Evolutionary conservation across 2,888 invertebrate species (phyloP), one percentile per base, ranked within the genome.

Genomic region (Rugalucina vietnamica): DNA sequence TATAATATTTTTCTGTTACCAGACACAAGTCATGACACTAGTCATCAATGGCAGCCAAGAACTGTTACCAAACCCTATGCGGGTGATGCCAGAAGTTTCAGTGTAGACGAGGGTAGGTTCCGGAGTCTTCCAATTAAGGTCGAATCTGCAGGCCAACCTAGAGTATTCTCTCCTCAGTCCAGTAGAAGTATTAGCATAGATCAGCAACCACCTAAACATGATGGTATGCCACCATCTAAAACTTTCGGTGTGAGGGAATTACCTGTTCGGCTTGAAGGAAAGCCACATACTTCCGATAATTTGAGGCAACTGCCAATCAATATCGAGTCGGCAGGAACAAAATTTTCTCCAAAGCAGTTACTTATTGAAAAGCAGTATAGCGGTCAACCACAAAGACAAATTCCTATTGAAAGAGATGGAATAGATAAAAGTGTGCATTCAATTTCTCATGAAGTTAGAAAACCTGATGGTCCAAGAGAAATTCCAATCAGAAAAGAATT

Each of bases 161-260:
- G 24, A 14, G 49, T 24, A 12, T 76, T 72, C 69, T 76, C 85
- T 32, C 85, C 85, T 65, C 83, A 84, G n/a, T 77, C 85, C 34
- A n/a, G n/a, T n/a, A 72, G 75, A 54, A 79, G 79, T 57, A 43
- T 39, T 27, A 81, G 86, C 50, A 60, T 73, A 74, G 81, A 85
- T 77, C 70, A 83, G n/a, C 81, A 81, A 24, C 76, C 83, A 69
- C 76, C 73, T 27, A 57, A 65, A 24, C 75, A 81, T 18, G 74
- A 81, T 77, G 76, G 78, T 37, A 75, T 76, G 49, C 81, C 81
- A 54, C 85, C 82, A 73, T 79, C 87, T 49, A 83, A 75, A 79
- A 77, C 81, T 87, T 87, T 87, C 85, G 87, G 78, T 76, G 75
- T 73, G 50, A 79, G 76, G 36, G 88, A 88, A 73, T 86, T 88